Base-by-base conservation (phyloP, 2,888 invertebrate genomes). In the Drosophila neotestacea region DNA sequence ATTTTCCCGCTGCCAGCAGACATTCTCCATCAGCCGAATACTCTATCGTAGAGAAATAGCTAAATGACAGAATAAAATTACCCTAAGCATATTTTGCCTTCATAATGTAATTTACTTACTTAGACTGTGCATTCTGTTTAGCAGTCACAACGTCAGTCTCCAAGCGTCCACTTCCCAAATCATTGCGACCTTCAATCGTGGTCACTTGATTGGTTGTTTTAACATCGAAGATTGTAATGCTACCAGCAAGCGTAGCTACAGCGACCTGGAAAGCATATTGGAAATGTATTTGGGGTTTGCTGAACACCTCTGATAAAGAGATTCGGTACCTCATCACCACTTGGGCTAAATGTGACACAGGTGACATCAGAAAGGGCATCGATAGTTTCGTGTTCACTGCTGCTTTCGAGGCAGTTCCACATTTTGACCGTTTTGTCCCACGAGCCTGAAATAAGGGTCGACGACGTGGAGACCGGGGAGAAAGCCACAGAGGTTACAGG, bases 1-100 rank as follows among this genome's bases (percentile, higher is more conserved):
- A 98, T 89, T 97, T 96, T 0, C 99, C 99, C 6, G 96, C 99
- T 16, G 98, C 98, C 38, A 99, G 92, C 4, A 99, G 93, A 87
- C 95, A 97, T 58, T 95, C 94, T 0, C 99, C 99, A 93, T 99
- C 98, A 0, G 98, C 97, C 0, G 98, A 97, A 91, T 98, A 99
- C 87, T 97, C 97, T 60, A 99, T 93, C 3, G 96, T 95, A 3
- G 96, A 96, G 92, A 99, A 99, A 0, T 97, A 96, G 92, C 98
- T 98, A 93, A 32, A 16, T 55, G 30, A 52, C 3, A 30, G 16
- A 55, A 4, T 10, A 0, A 27, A 13, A 30, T 30, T 54, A 46
- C 10, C 2, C n/a, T 4, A 22, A 22, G 30, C 11, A 22, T 32
- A 10, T 30, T 11, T 5, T 6, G n/a, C 6, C n/a, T 5, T 6